Evolutionary conservation across 2,797 vertebrate genomes (phyloP), one percentile per base, ranked within the genome.

Genomic region (Thaleichthys pacificus): DNA sequence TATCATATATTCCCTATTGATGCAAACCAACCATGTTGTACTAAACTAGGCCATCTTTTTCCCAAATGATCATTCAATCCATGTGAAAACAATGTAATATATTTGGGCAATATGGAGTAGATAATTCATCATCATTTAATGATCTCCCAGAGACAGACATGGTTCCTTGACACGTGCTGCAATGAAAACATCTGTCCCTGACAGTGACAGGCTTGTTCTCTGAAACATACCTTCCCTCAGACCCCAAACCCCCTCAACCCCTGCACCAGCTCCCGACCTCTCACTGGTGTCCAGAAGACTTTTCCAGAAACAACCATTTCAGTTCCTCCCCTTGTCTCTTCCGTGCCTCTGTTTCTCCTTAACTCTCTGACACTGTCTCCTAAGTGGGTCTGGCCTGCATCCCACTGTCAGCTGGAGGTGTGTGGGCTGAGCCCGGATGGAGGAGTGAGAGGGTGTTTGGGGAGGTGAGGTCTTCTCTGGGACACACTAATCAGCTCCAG

Each of bases 71-170:
- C 80, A 42, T 68, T 77, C 74, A 65, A 56, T 78, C 80, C 80
- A 81, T 75, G 54, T 62, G 1, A 69, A 84, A 83, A 86, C 80
- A 90, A 87, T 80, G 76, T 77, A 61, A 84, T 83, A 83, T 84
- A 88, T 89, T 89, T 91, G 83, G 81, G 79, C 77, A 84, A 86
- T 81, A 79, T 73, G 84, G 83, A 82, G 84, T 56, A 71, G 84
- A 89, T 90, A 82, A 91, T 91, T 89, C 71, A 90, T 91, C 88
- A 90, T 91, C 85, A 90, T 91, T 91, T 90, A 91, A 89, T 85
- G 82, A 86, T 85, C 77, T 88, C 78, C 78, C 80, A 56, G 9
- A 66, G 47, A 66, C 82, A 78, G 84, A 89, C 74, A 79, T 76
- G 66, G 32, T 77, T 82, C 79, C 80, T 79, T 81, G 84, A 81